These are phyloP conservation scores for Rattus rattus DNA, from an alignment of 2,113 vertebrate genomes.

Conservation along the genomic window DNA sequence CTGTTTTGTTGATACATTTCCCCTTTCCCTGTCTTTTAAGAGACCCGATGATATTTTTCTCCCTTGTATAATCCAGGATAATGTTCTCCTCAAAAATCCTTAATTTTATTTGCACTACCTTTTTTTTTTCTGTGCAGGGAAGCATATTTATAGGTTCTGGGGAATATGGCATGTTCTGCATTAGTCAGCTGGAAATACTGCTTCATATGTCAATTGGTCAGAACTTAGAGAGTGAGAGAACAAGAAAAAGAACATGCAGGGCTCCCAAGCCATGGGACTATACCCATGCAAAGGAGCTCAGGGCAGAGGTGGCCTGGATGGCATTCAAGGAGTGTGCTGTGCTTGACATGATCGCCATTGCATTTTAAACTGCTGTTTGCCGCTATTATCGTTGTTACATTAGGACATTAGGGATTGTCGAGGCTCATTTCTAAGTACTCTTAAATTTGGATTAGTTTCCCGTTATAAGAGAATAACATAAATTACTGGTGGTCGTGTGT, in stretches of 20 bases:
- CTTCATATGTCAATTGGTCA: background rate
- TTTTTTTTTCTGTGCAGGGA: background rate
- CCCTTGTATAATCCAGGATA: background rate
- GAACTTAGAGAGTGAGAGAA: background rate
- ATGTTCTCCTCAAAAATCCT: background rate
- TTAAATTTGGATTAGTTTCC: background rate
- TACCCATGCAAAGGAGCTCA: background rate
- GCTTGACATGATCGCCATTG: background rate
- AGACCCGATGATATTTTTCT: background rate
- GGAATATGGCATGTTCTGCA: background rate
- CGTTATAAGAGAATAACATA: background rate
- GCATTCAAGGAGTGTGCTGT: background rate
- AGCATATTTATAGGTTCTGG: background rate
- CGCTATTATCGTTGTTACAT: background rate
- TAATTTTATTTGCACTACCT: background rate
- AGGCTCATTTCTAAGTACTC: background rate
- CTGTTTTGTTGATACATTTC: background rate
- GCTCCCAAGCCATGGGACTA: background rate
- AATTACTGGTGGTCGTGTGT: background rate
- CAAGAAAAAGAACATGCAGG: background rate
- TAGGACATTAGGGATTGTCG: background rate
- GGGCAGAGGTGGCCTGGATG: background rate
- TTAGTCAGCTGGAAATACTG: background rate
- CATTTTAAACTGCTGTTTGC: background rate
- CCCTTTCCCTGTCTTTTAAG: background rate